Evolutionary conservation across 1,140 invertebrate genomes (phyloP), one percentile per base, ranked within the genome.

Genomic region (Papilio glaucus): DNA sequence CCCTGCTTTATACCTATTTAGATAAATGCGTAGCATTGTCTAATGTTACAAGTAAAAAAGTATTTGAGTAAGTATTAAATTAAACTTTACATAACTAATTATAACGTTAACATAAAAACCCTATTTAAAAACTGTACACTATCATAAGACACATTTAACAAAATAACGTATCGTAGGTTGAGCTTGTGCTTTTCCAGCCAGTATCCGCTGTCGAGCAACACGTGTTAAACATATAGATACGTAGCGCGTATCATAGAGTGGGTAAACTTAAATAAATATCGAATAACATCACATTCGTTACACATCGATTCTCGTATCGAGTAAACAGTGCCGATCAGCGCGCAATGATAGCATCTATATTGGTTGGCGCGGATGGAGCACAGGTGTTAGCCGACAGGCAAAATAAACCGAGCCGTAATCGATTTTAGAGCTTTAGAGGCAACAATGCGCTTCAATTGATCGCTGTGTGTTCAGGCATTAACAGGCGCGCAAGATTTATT

Each of bases 361-460:
- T 83, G 85, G 84, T 82, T 82, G 78, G 62, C 70, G 83, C 81
- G 81, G 87, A 89, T 79, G 82, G 75, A 77, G 67, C 79, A 37
- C 87, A 89, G 87, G 87, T 88, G 87, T 72, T 81, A 72, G 68
- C 77, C 82, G 88, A 89, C 88, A 90, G 80, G 77, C 77, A 85
- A 88, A 90, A 90, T 88, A 90, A 90, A 90, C 86, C 75, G 60
- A 78, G 65, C 73, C 80, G 84, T 88, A 88, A 88, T 89, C 87
- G 86, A 89, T 88, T 89, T 87, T 80, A 83, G 77, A 81, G 81
- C 84, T 87, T 85, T 77, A 69, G 42, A 69, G 45, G 26, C 15
- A 53, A 69, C 67, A 69, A 69, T 69, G 42, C 67, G 29, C 67
- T 49, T 29, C 67, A 49, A 69, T 69, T 49, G 67, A 49, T 53